A percentile compares a stretch with the other conserved stretches of the same genome.
These are phyloP conservation scores for Brachionichthys hirsutus DNA, from an alignment of 2,113 vertebrate genomes.

Conservation along the genomic window DNA sequence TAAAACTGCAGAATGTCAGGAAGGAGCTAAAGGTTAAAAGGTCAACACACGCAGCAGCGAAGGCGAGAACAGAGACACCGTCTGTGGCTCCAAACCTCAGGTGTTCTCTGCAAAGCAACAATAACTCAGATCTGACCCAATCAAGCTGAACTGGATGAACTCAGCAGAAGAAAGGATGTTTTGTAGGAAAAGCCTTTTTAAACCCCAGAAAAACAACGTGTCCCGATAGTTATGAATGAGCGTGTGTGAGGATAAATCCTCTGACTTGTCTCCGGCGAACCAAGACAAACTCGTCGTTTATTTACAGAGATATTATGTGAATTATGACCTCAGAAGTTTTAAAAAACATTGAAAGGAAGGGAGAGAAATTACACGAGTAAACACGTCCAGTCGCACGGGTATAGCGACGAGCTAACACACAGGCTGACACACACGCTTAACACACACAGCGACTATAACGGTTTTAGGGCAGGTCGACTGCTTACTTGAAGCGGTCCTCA, in stretches of 20 bases:
- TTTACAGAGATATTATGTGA: constrained; percentile 30
- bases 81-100: not conserved
- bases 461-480: too few species aligned
- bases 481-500: too few species aligned
- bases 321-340: constrained; percentile 22
- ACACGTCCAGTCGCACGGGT: constrained; percentile 1
- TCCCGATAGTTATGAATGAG: constrained; percentile 42
- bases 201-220: not conserved
- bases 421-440: constrained; percentile 1
- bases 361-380: constrained; percentile 3
- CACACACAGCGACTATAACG: too few species aligned
- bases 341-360: constrained; percentile 26
- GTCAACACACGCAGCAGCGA: constrained; percentile 24
- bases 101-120: constrained; percentile 13
- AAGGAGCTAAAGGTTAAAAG: constrained; percentile 54
- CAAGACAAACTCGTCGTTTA: constrained; percentile 31
- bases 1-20: constrained; percentile 2
- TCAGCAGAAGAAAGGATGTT: constrained; percentile 24
- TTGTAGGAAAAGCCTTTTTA: constrained; percentile 29
- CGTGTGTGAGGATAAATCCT: constrained; percentile 30
- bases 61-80: constrained; percentile 13
- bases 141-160: constrained; percentile 42
- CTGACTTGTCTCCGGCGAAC: constrained; percentile 20
- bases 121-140: constrained; percentile 39
- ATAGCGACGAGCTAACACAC: not conserved